phyloP scores from a whole-genome alignment of 1,140 invertebrate species.

The Penaeus vannamei region DNA sequence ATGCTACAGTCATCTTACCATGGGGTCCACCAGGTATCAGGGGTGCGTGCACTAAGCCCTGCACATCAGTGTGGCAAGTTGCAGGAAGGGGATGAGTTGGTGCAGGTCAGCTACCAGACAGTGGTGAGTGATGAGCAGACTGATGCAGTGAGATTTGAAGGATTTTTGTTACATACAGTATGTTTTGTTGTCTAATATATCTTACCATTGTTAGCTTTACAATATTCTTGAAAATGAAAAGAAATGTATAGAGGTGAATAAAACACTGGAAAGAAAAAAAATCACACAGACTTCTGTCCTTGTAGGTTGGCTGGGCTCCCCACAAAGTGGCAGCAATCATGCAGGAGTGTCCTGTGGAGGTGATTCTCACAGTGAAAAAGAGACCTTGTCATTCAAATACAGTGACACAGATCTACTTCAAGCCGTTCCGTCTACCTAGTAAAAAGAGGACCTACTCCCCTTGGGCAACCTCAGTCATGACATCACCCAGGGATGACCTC shows the following conservation, averaged over 20 bases:
- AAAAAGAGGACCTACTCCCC: constrained; percentile 79
- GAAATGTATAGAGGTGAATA: too few species aligned
- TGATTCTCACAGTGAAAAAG: constrained; percentile 87
- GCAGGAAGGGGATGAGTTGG: constrained; percentile 93
- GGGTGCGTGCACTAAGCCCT: constrained; percentile 84
- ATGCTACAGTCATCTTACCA: constrained; percentile 87
- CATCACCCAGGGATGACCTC: constrained; percentile 74
- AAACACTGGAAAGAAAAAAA: too few species aligned
- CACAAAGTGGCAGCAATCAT: constrained; percentile 85
- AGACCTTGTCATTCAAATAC: constrained; percentile 86
- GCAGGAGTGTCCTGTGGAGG: constrained; percentile 82
- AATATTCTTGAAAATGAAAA: background rate
- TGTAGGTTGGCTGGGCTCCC: constrained; percentile 84
- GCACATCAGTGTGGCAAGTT: constrained; percentile 91
- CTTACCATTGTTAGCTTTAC: too few species aligned
- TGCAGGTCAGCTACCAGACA: constrained; percentile 93
- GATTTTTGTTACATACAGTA: too few species aligned
- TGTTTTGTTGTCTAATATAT: too few species aligned
- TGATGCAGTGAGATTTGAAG: background rate
- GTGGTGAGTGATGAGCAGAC: constrained; percentile 75
- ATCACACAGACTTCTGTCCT: background rate
- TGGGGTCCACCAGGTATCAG: constrained; percentile 88
- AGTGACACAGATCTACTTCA: constrained; percentile 78
- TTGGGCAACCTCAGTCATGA: constrained; percentile 79
- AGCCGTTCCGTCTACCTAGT: constrained; percentile 77